These are phyloP conservation scores for Bathynomus jamesi DNA, from an alignment of 1,140 invertebrate species.

Conservation along the genomic window DNA sequence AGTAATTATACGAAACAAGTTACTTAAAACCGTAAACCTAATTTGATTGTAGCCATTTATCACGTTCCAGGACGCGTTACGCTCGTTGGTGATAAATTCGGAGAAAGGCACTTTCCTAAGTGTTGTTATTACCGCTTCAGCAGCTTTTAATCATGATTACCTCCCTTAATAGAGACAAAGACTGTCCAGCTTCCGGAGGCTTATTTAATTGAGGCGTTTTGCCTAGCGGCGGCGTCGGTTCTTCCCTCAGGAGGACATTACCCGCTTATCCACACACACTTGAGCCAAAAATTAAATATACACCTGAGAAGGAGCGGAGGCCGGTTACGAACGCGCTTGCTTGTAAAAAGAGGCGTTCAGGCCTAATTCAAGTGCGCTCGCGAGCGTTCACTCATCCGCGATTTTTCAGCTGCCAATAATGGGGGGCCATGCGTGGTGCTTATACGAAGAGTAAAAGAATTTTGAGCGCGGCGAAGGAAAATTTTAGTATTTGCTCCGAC, in stretches of 20 bases:
- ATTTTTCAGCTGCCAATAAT: too few relatives aligned
- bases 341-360: too few relatives aligned
- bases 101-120: not conserved
- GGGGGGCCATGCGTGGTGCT: too few relatives aligned
- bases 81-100: not conserved
- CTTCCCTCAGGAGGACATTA: not conserved
- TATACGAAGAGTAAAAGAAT: too few relatives aligned
- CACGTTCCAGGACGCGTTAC: not conserved
- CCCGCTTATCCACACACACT: not conserved
- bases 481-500: too few relatives aligned
- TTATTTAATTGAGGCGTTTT: not conserved
- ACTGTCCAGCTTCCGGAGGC: not conserved
- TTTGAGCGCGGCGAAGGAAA: too few relatives aligned
- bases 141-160: not conserved
- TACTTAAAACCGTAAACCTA: too few relatives aligned
- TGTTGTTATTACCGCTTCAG: not conserved
- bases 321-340: too few relatives aligned
- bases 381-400: too few relatives aligned
- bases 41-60: not conserved
- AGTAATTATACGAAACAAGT: not conserved
- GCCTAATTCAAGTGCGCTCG: too few relatives aligned
- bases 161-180: not conserved
- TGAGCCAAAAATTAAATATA: not conserved
- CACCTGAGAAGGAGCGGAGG: not conserved
- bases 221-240: not conserved